Percentiles rank a stretch among this genome's conserved stretches.
Evolutionary conservation across 2,113 vertebrate genomes (phyloP).

Genomic region (Taxidea taxus): DNA sequence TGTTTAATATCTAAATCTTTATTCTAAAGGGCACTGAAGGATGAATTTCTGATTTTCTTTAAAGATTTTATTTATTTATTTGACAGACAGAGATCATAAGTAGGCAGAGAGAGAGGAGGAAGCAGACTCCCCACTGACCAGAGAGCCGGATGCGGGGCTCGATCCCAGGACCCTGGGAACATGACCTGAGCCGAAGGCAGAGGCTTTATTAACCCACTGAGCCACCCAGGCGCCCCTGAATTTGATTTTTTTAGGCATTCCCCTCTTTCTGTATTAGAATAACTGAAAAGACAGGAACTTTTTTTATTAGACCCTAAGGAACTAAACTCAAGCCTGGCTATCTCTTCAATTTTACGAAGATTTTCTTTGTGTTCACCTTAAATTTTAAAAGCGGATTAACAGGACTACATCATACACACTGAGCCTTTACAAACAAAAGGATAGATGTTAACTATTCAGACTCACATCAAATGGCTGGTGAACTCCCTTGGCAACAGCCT

Average conservation of each 20-base stretch:
- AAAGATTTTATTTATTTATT: no score
- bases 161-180: no score
- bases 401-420: not conserved
- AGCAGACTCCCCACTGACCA: no score
- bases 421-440: not conserved
- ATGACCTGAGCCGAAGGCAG: no score
- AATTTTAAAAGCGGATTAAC: not conserved
- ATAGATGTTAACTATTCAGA: not conserved
- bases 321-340: not conserved
- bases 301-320: not conserved
- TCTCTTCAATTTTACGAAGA: not conserved
- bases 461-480: conserved; percentile 93
- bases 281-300: not conserved
- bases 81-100: no score
- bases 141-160: no score
- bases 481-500: conserved; percentile 87
- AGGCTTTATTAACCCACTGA: no score
- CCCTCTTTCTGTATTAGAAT: not conserved
- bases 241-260: not conserved
- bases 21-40: not conserved
- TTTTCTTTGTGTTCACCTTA: not conserved
- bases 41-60: not conserved
- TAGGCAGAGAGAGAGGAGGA: no score
- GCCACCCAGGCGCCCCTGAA: no score
- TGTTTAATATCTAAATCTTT: not conserved